A percentile compares a stretch with the other conserved stretches of the same genome.
Evolutionary conservation across 2,113 vertebrate genomes (phyloP).

Genomic region (Notothenia rossii): DNA sequence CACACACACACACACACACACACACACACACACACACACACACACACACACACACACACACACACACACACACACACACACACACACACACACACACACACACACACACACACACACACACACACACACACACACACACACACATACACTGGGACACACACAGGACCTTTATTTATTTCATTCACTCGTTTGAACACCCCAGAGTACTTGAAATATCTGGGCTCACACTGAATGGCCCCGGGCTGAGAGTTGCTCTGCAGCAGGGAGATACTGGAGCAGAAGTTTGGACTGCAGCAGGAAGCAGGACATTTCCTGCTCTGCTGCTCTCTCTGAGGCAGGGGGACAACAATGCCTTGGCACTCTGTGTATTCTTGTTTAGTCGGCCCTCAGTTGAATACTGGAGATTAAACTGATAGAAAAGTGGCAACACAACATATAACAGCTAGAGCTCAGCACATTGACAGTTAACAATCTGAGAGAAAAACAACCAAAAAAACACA

Average conservation of each 20-base stretch:
- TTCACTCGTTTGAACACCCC: constrained; percentile 61
- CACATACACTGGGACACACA: constrained; percentile 6
- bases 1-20: constrained; percentile 25
- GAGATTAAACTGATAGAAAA: constrained; percentile 22
- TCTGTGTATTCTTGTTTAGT: constrained; percentile 19
- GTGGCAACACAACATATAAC: not conserved
- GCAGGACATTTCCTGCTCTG: constrained; percentile 35
- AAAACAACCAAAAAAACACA: constrained; percentile 19
- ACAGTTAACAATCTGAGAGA: constrained; percentile 17
- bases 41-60: constrained; percentile 21
- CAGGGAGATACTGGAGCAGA: constrained; percentile 52
- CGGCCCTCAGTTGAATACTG: constrained; percentile 12
- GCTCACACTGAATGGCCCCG: constrained; percentile 54
- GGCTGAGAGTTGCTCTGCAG: constrained; percentile 62
- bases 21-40: not conserved
- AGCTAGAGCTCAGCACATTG: constrained; percentile 5
- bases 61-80: constrained; percentile 34
- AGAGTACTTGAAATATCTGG: constrained; percentile 61
- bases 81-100: not conserved
- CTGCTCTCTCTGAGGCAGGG: constrained; percentile 4
- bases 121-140: constrained; percentile 22
- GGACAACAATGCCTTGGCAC: constrained; percentile 30
- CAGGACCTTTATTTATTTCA: constrained; percentile 70
- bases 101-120: constrained; percentile 4
- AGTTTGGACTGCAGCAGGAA: constrained; percentile 48